Conservation (phyloP, 2,888 invertebrate genomes). For the Congeria kusceri region DNA sequence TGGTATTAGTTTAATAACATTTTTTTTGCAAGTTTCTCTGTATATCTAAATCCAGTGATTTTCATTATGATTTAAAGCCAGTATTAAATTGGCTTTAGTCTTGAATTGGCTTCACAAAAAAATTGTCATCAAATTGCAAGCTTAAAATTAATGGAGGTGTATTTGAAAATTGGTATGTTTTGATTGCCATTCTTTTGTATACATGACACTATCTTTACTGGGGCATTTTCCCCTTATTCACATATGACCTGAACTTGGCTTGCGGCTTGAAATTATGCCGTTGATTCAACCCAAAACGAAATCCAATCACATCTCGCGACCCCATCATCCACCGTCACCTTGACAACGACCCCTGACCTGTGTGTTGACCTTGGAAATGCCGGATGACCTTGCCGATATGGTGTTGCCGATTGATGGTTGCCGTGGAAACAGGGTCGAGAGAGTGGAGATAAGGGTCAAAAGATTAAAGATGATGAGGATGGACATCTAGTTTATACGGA, state of each 20-base stretch:
- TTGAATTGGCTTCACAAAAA: too few species aligned
- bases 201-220: conserved; percentile 76
- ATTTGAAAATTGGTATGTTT: background rate
- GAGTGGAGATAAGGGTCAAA: conserved; percentile 88
- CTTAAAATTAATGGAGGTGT: too few species aligned
- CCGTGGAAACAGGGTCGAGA: conserved; percentile 60
- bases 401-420: conserved; percentile 41
- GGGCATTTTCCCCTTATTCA: conserved; percentile 75
- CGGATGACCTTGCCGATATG: conserved; percentile 28
- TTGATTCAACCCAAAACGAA: conserved; percentile 47
- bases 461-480: conserved; percentile 99
- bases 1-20: too few species aligned
- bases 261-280: conserved; percentile 66
- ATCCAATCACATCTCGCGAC: conserved; percentile 37
- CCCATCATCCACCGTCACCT: conserved; percentile 8
- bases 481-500: conserved; percentile 99
- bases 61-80: too few species aligned
- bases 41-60: too few species aligned
- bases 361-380: conserved; percentile 13
- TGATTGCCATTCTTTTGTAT: background rate
- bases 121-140: too few species aligned
- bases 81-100: too few species aligned
- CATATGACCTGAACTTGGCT: conserved; percentile 71
- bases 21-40: too few species aligned
- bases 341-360: conserved; percentile 2